Base-by-base conservation (phyloP, 2,797 vertebrate genomes). In the Scarus forsteni region DNA sequence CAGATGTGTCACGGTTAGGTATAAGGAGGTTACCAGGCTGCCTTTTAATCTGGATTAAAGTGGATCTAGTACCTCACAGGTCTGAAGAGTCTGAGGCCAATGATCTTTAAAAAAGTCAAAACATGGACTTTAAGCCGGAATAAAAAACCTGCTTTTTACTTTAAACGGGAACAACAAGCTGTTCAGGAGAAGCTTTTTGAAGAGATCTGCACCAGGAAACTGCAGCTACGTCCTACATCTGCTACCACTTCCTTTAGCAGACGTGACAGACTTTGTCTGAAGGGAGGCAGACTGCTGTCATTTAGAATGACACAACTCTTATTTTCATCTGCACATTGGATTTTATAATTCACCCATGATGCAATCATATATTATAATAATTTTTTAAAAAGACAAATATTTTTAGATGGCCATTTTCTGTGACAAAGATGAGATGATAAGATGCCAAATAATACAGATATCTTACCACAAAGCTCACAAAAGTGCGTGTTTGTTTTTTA, bases 31-130 rank as follows among this genome's bases (percentile, higher is more conserved):
- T 63, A 80, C 19, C 8, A 14, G 57, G 46, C 78, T 70, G 50
- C 51, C 70, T 54, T 83, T 60, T 87, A 92, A 89, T 91, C 83
- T 88, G 83, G 85, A 90, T 90, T 89, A 86, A 39, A 65, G 69
- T 80, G 74, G 77, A 88, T 91, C 79, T 83, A 61, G 49, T 66
- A 67, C 77, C 66, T 62, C 53, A 59, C 56, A 75, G 76, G 73
- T 77, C 43, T 51, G 49, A 51, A 16, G 49, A 51, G 49, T 51
- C 49, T 51, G 12, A 51, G 50, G 50, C 11, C 19, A 34, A 3
- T 34, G 50, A 34, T 51, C 50, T 51, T 34, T 7, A 51, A 51
- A 27, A 51, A 51, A 34, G 19, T 51, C 49, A 51, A 51, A 51
- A 51, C 49, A 51, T 14, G 19, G 49, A 51, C 64, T 62, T 10